Evolutionary conservation across 2,888 invertebrate species (phyloP).

Genomic region (Sphecodes monilicornis): DNA sequence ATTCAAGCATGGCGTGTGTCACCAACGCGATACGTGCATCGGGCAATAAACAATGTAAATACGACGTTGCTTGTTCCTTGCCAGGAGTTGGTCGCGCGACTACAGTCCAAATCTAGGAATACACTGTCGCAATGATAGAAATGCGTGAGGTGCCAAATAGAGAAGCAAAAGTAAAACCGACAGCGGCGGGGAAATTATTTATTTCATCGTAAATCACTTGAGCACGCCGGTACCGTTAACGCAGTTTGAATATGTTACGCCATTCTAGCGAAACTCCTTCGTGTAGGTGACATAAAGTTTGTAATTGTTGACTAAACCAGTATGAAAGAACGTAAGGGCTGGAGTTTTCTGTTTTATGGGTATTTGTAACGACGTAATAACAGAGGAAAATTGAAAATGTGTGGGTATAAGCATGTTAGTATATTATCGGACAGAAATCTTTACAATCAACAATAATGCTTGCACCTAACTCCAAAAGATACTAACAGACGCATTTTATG

Average conservation of each 20-base stretch:
- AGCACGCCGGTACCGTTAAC: background rate
- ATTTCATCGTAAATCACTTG: conserved; percentile 20
- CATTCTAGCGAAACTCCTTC: background rate
- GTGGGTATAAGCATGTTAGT: background rate
- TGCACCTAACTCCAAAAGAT: background rate
- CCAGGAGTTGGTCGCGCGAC: conserved; percentile 26
- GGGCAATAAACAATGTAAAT: conserved; percentile 62
- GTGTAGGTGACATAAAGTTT: background rate
- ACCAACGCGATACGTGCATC: conserved; percentile 53
- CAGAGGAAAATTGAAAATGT: background rate
- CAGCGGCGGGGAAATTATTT: conserved; percentile 23
- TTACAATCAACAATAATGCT: background rate
- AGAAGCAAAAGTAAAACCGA: conserved; percentile 3
- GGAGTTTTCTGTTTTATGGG: background rate
- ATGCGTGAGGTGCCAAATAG: conserved; percentile 6
- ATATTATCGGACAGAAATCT: background rate
- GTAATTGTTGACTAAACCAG: background rate
- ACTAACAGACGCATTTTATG: background rate
- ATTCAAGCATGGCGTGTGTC: conserved; percentile 56
- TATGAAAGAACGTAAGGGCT: background rate
- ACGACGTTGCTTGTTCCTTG: conserved; percentile 44
- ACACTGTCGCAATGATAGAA: conserved; percentile 36
- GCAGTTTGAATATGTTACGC: background rate
- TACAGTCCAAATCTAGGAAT: conserved; percentile 34
- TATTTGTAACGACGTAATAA: background rate